Evolutionary conservation across 2,113 vertebrate genomes (phyloP), one percentile per base, ranked within the genome.

Genomic region (Xenopus borealis): DNA sequence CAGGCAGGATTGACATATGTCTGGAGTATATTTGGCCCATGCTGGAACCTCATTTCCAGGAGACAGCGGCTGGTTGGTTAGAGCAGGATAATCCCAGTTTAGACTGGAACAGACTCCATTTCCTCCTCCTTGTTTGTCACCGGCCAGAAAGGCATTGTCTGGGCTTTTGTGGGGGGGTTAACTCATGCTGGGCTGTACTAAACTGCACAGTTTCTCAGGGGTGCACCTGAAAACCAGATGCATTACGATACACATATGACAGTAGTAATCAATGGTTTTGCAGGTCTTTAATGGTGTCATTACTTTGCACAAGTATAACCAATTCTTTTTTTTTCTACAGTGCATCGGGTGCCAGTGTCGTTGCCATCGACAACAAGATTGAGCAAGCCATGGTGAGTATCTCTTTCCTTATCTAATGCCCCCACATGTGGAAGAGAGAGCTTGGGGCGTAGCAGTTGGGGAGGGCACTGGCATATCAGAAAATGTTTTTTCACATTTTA

Each of bases 351-450:
- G 96, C 95, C 87, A 98, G 96, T 78, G 96, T 98, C 81, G 96
- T 99, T 86, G 97, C 97, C 79, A 94, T 99, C 73, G 97, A 99
- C 91, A 98, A 98, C 94, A 99, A 98, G 92, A 99, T 99, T 33
- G 97, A 99, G 76, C 97, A 99, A 84, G 96, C 97, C 12, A 99
- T 99, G 97, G 97, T 98, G 87, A 97, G 96, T 80, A 10, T 44
- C 78, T 3, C 59, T 18, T 27, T 27, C 23, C 23, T 27, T 45
- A 13, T n/a, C 45, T 18, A 12, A 11, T 18, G 18, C 17, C 8
- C 17, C 16, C 18, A 58, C 17, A 58, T 58, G 55, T 27, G 23
- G 23, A 27, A 27, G 3, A 40, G 33, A 40, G 5, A 17, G 53
- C 53, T 18, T 1, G 8, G n/a, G 17, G 53, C 0, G 1, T 13